Conservation (phyloP, 2,113 vertebrate genomes). For the Gymnarchus niloticus region DNA sequence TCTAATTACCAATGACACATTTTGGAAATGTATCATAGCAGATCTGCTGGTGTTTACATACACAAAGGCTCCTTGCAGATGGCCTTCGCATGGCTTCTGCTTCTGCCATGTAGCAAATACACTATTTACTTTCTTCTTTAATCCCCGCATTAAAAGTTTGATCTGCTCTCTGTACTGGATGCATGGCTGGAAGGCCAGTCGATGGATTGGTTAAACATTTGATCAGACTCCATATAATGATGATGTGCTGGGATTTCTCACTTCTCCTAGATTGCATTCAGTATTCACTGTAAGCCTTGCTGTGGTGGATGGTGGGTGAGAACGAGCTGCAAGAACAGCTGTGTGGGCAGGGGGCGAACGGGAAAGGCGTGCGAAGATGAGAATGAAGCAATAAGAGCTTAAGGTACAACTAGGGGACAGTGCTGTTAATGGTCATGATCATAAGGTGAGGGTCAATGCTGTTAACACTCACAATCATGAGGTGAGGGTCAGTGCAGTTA, state of each 20-base stretch:
- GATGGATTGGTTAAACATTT: background rate
- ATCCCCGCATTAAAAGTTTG: background rate
- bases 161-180: background rate
- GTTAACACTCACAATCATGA: no score
- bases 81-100: background rate
- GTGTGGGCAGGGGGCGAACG: background rate
- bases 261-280: background rate
- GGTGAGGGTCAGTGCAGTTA: no score
- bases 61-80: background rate
- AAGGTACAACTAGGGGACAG: background rate
- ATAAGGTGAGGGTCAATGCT: no score
- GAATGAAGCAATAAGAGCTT: background rate
- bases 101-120: no score
- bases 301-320: background rate
- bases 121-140: background rate
- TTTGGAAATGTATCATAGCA: no score
- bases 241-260: no score
- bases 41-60: no score
- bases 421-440: background rate
- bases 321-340: background rate
- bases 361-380: background rate
- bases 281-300: background rate
- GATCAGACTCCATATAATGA: background rate
- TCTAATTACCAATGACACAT: no score
- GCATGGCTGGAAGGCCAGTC: background rate